These are phyloP conservation scores for Melanaphis sacchari DNA, from an alignment of 1,140 invertebrate species.

Conservation along the genomic window DNA sequence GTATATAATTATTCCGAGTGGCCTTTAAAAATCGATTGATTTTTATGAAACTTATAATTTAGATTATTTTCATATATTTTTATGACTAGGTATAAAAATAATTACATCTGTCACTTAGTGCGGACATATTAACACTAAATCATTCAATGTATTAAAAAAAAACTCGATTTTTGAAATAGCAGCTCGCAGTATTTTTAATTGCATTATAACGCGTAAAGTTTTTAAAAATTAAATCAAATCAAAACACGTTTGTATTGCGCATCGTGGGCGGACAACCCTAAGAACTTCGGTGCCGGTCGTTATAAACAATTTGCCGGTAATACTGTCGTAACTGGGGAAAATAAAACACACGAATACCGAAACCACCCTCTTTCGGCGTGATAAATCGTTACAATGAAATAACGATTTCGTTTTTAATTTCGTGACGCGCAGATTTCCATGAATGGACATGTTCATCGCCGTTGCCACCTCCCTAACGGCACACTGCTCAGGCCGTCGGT, in stretches of 20 bases:
- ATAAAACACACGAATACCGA: not conserved
- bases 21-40: not conserved
- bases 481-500: not conserved
- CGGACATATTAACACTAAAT: not conserved
- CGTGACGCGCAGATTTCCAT: slow-evolving; percentile 31
- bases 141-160: slow-evolving; percentile 1
- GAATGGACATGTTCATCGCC: not conserved
- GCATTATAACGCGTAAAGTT: not conserved
- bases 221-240: not conserved
- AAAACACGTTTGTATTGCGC: not conserved
- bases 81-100: not conserved
- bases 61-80: not conserved
- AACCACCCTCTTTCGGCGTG: not conserved
- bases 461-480: not conserved
- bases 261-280: not conserved
- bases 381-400: slow-evolving; percentile 38
- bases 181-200: not conserved
- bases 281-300: not conserved
- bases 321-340: not conserved
- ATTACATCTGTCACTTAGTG: not conserved
- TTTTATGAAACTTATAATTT: not conserved
- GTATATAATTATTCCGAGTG: not conserved
- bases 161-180: not conserved
- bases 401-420: slow-evolving; percentile 49
- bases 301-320: slow-evolving; percentile 11